These are phyloP conservation scores for Passerina amoena DNA, from an alignment of 2,113 vertebrate species.

Conservation along the genomic window DNA sequence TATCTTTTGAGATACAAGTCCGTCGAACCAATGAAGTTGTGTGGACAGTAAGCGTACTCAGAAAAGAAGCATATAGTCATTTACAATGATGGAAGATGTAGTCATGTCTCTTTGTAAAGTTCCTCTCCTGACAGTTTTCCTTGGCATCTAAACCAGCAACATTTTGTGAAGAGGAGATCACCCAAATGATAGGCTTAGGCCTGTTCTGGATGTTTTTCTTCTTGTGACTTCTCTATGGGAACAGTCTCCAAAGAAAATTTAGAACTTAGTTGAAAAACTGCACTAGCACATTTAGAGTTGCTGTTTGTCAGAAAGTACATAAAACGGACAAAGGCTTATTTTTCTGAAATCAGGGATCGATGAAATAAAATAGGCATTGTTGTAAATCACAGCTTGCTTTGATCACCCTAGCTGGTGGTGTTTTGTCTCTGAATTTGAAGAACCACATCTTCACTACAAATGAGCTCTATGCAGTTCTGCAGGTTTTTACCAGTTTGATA, in stretches of 20 bases:
- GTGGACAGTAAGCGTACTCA: constrained; percentile 65
- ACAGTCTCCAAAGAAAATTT: not conserved
- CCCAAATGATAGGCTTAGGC: not conserved
- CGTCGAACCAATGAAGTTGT: not conserved
- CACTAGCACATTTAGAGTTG: not conserved
- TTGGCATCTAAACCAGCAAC: not conserved
- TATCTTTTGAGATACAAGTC: constrained; percentile 75
- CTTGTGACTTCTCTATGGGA: not conserved
- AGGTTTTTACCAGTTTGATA: not conserved
- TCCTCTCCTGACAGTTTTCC: not conserved
- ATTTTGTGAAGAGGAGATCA: not conserved
- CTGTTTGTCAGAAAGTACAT: not conserved
- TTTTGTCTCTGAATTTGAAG: not conserved
- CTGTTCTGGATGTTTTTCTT: not conserved
- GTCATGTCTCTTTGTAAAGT: not conserved
- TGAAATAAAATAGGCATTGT: not conserved
- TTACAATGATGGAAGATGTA: not conserved
- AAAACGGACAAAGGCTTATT: not conserved
- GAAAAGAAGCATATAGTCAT: not conserved
- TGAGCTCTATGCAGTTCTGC: not conserved
- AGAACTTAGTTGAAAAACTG: not conserved
- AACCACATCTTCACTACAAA: not conserved
- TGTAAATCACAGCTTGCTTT: not conserved
- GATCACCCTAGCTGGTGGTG: not conserved
- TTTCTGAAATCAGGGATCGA: not conserved